Evolutionary conservation across 2,888 invertebrate species (phyloP).

Genomic region (Xanthorhoe designata): DNA sequence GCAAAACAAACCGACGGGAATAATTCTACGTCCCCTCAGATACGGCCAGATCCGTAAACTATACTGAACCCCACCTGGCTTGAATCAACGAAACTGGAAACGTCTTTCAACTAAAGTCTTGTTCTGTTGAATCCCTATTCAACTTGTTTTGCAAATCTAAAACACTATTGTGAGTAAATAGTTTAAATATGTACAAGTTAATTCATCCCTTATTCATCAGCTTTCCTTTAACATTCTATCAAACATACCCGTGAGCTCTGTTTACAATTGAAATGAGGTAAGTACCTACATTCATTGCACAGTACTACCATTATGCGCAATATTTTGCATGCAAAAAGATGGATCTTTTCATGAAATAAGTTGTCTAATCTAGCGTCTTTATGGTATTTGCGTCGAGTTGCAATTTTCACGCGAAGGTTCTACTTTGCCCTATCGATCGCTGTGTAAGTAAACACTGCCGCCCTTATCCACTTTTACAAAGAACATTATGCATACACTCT

Average conservation of each 20-base stretch:
- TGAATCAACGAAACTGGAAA: constrained; percentile 49
- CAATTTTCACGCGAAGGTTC: constrained; percentile 82
- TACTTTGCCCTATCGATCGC: constrained; percentile 74
- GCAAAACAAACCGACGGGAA: constrained; percentile 68
- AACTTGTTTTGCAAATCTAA: neutral
- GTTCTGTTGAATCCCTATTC: neutral
- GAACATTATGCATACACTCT: constrained; percentile 38
- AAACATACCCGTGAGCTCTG: neutral
- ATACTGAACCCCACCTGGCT: constrained; percentile 62
- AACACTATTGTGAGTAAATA: neutral
- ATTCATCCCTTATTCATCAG: neutral
- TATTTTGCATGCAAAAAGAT: no score
- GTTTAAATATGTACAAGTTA: neutral
- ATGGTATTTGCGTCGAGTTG: constrained; percentile 67
- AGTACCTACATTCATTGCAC: no score
- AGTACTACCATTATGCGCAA: no score
- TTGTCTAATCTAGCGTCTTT: constrained; percentile 61
- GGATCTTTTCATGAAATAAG: neutral
- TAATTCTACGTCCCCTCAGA: constrained; percentile 71
- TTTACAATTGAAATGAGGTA: no score
- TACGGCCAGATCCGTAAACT: constrained; percentile 64
- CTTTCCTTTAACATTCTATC: neutral
- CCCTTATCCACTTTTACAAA: constrained; percentile 68
- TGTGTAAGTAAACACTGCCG: constrained; percentile 79
- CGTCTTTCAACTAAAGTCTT: constrained; percentile 26